A percentile compares a stretch with the other conserved stretches of the same genome.
Conservation (phyloP, 2,113 vertebrate genomes). For the Astur gentilis region DNA sequence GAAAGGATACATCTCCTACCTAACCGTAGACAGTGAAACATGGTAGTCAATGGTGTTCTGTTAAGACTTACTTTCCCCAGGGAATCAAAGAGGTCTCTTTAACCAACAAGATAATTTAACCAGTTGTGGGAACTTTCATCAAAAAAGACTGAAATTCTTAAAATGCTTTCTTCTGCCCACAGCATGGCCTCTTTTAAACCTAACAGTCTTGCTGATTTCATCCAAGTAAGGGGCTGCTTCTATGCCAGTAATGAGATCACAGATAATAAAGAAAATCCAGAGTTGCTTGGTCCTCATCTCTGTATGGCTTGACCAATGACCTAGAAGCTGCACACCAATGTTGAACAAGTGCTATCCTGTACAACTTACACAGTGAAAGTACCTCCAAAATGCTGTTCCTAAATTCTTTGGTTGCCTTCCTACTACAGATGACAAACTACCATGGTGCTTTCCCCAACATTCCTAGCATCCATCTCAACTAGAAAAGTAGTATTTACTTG, state of each 20-base stretch:
- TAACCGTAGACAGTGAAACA: neutral
- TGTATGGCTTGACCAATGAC: neutral
- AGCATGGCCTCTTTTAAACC: neutral
- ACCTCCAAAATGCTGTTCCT: neutral
- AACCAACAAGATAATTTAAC: neutral
- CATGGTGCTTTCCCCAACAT: neutral
- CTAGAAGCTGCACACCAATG: neutral
- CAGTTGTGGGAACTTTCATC: neutral
- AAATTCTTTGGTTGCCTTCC: neutral
- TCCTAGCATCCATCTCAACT: neutral
- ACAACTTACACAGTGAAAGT: neutral
- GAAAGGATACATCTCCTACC: neutral
- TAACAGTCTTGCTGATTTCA: neutral
- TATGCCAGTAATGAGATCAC: neutral
- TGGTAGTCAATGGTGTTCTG: neutral
- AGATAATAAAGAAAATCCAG: neutral
- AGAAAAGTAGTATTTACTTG: neutral
- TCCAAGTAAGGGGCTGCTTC: neutral
- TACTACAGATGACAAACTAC: neutral
- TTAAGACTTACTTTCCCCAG: neutral
- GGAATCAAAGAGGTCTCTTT: neutral
- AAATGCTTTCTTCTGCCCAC: neutral
- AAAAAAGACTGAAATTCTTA: neutral
- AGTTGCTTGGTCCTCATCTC: neutral
- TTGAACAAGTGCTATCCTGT: neutral